A percentile compares a stretch with the other conserved stretches of the same genome.
Evolutionary conservation across 2,888 invertebrate species (phyloP).

Genomic region (Nomada fucata): DNA sequence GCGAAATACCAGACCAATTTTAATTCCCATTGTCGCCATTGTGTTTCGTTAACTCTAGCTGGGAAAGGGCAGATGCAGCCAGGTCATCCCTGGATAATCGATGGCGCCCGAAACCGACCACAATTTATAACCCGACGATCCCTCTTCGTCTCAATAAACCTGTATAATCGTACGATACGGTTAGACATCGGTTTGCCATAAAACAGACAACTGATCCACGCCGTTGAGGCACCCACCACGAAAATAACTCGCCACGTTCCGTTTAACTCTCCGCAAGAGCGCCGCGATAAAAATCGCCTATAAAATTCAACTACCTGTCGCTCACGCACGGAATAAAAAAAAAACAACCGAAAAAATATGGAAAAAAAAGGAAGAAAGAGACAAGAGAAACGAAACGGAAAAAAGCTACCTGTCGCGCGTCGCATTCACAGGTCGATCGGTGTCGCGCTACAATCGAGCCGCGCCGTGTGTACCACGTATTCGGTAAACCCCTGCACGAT

Average conservation of each 20-base stretch:
- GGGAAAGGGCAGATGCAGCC: conserved; percentile 6
- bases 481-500: conserved; percentile 19
- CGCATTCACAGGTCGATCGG: conserved; percentile 40
- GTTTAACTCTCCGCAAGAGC: conserved; percentile 53
- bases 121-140: conserved; percentile 50
- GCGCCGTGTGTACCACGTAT: conserved; percentile 5
- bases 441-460: conserved; percentile 34
- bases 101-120: conserved; percentile 20
- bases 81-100: conserved; percentile 49
- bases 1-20: conserved; percentile 13
- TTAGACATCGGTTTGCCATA: conserved; percentile 47
- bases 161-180: conserved; percentile 51
- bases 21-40: neutral
- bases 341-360: neutral
- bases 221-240: conserved; percentile 46
- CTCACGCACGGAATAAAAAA: conserved; percentile 15
- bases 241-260: conserved; percentile 55
- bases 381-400: neutral
- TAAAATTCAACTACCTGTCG: conserved; percentile 61
- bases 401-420: conserved; percentile 34
- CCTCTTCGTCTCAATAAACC: conserved; percentile 51
- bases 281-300: conserved; percentile 53
- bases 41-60: neutral
- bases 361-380: neutral
- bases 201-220: conserved; percentile 42